Percentiles rank a stretch among this genome's conserved stretches.
These are phyloP conservation scores for Drosophila pandora DNA, from an alignment of 1,140 invertebrate genomes.

Conservation along the genomic window DNA sequence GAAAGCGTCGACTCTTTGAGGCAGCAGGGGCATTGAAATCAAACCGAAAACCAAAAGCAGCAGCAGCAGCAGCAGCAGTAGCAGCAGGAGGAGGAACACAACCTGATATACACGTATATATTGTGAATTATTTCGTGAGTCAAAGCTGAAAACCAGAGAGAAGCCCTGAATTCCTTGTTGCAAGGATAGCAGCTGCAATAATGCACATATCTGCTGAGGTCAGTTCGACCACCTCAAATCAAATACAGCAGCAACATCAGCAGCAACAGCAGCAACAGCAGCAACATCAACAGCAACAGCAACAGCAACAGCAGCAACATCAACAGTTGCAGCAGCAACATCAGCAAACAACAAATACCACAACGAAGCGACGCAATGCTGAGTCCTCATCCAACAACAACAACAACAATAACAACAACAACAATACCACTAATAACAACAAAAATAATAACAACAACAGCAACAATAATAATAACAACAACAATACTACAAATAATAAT, in stretches of 20 bases:
- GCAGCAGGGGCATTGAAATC: constrained; percentile 36
- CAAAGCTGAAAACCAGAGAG: constrained; percentile 25
- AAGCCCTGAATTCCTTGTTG: constrained; percentile 33
- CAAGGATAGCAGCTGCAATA: constrained; percentile 62
- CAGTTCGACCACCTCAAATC: constrained; percentile 86
- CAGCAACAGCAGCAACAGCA: constrained; percentile 81
- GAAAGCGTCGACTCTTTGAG: constrained; percentile 54
- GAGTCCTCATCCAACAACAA: constrained; percentile 43
- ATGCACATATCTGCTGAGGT: constrained; percentile 90
- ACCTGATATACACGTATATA: neutral
- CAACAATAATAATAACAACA: constrained; percentile 56
- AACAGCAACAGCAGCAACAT: constrained; percentile 29
- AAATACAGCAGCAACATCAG: constrained; percentile 68
- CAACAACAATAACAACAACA: constrained; percentile 39
- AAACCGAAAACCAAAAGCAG: constrained; percentile 38
- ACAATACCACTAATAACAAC: constrained; percentile 43
- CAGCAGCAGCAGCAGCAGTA: neutral
- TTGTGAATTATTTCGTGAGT: constrained; percentile 17
- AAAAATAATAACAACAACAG: constrained; percentile 42
- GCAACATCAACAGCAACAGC: constrained; percentile 37
- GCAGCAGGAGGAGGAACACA: neutral
- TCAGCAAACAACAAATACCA: constrained; percentile 55
- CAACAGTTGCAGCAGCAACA: constrained; percentile 52
- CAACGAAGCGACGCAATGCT: constrained; percentile 70
- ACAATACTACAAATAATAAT: constrained; percentile 50